These are phyloP conservation scores for Limosa lapponica DNA, from an alignment of 2,797 vertebrate genomes.

Conservation along the genomic window DNA sequence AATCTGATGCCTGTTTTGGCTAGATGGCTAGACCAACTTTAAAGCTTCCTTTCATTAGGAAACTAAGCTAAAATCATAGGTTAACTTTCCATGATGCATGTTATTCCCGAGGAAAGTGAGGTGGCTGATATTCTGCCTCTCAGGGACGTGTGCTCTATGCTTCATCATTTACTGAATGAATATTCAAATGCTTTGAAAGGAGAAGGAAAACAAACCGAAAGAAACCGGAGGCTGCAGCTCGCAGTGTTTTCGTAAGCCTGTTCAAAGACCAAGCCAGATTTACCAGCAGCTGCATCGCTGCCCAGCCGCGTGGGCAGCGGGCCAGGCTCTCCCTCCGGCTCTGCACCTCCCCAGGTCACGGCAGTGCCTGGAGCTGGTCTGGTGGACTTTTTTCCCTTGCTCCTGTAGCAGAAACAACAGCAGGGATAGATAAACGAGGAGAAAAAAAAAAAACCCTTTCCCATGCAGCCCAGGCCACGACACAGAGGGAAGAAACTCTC, in stretches of 20 bases:
- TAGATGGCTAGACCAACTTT: background rate
- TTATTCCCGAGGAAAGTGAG: background rate
- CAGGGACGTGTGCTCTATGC: background rate
- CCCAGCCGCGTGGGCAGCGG: background rate
- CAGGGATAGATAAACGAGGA: background rate
- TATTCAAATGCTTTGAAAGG: constrained; percentile 9
- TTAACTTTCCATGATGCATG: background rate
- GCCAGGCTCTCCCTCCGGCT: background rate
- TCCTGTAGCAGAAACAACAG: background rate
- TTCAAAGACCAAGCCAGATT: background rate
- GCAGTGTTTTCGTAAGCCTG: background rate
- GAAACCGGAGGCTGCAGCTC: background rate
- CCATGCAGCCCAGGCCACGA: accelerated
- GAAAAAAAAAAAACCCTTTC: background rate
- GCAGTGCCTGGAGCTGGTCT: background rate
- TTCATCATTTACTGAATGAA: constrained; percentile 10
- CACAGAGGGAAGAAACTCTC: background rate
- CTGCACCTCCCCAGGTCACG: background rate
- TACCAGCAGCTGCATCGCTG: accelerated
- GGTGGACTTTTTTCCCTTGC: background rate
- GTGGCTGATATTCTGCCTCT: background rate
- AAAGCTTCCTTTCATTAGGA: background rate
- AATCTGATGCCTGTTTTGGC: background rate
- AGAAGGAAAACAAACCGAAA: background rate
- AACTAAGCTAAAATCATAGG: background rate